A percentile compares a stretch with the other conserved stretches of the same genome.
These are phyloP conservation scores for Chaunax sp. DNA, from an alignment of 2,797 vertebrate species.

Conservation along the genomic window DNA sequence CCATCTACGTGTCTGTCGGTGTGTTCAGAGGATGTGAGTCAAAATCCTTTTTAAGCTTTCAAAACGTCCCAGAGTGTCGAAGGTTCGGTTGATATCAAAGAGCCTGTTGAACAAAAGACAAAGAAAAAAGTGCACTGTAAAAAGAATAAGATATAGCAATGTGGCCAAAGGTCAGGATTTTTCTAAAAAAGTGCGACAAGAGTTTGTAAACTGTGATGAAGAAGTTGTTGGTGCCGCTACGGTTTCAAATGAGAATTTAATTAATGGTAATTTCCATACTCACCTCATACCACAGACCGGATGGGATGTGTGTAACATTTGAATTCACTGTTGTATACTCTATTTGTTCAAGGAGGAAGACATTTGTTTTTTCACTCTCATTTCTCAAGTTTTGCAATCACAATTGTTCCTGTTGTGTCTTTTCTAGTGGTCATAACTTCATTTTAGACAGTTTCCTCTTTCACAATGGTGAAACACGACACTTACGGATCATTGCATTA, in stretches of 20 bases:
- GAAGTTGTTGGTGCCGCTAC: neutral
- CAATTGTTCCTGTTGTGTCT: constrained; percentile 76
- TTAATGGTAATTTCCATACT: constrained; percentile 1
- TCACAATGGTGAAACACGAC: constrained; percentile 24
- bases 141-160: constrained; percentile 18
- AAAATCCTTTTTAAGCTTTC: constrained; percentile 59
- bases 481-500: neutral
- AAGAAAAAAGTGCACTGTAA: constrained; percentile 22
- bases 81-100: constrained; percentile 66
- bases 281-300: neutral
- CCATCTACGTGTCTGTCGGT: constrained; percentile 36
- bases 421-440: constrained; percentile 60
- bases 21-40: constrained; percentile 64
- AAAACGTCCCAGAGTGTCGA: constrained; percentile 39
- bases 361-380: neutral
- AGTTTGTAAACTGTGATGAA: constrained; percentile 7
- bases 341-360: neutral
- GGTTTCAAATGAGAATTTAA: constrained; percentile 7
- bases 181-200: neutral
- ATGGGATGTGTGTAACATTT: constrained; percentile 1
- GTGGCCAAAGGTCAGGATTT: constrained; percentile 11
- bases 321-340: neutral
- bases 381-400: constrained; percentile 73
- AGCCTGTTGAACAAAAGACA: constrained; percentile 67
- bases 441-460: constrained; percentile 73